Base-by-base conservation (phyloP, 2,888 invertebrate species). In the Lasius fuliginosus region DNA sequence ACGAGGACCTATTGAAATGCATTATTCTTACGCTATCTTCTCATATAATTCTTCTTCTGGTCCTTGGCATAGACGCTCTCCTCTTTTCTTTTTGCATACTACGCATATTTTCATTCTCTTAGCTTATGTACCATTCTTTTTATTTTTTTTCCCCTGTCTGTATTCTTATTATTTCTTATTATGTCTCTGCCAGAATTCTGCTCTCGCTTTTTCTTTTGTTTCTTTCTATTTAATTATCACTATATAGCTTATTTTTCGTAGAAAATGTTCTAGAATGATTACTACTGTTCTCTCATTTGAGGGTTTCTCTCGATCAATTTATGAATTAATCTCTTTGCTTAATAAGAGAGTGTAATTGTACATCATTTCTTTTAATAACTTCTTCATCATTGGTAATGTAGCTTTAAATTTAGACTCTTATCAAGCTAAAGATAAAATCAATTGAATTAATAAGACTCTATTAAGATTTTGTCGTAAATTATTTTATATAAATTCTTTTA, bases 11-110 rank as follows among this genome's bases (percentile, higher is more conserved):
- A 81, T 81, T 60, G 60, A 73, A 81, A 81, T 81, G 60, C 60
- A 81, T 81, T 81, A 60, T 81, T 73, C 79, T 81, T 73, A 46
- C 60, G 73, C 36, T 73, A 73, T 81, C 60, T 73, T 81, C 79
- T 36, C 60, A 62, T 81, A 73, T 73, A 81, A 73, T 71, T 36
- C 69, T 40, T 77, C 69, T 42, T 12, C 40, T n/a, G 27, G 27
- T 40, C 60, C 15, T 65, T 76, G 49, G 12, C 75, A 15, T 65
- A 46, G 65, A 49, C 65, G 49, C 65, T n/a, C 11, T 49, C 15
- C 33, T 75, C 15, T 79, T 58, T 73, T 73, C 18, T 46, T 60
- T 81, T 71, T 73, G 15, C 27, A 46, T n/a, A 27, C 36, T 49
- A 62, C 36, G 36, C 79, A 73, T 71, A 71, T 60, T 73, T 81